phyloP scores from a whole-genome alignment of 1,140 invertebrate genomes.

The Macrotrachela quadricornifera region DNA sequence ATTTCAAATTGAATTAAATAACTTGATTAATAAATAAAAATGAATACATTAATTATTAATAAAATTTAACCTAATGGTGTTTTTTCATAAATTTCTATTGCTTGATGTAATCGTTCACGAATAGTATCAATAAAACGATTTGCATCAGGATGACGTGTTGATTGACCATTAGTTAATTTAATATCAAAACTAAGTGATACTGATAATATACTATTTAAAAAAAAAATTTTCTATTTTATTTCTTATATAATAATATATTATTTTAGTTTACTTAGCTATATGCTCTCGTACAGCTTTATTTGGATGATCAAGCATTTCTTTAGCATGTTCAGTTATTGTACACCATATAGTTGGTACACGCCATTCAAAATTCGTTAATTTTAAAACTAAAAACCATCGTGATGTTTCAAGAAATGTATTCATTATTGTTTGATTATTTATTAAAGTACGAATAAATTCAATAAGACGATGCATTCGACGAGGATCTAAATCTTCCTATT shows the following conservation, averaged over 20 bases:
- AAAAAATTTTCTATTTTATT: not conserved
- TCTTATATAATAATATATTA: not conserved
- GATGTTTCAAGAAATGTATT: too few relatives aligned
- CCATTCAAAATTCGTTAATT: constrained; percentile 41
- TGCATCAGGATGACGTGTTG: constrained; percentile 32
- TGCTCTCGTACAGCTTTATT: constrained; percentile 49
- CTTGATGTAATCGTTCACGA: constrained; percentile 6
- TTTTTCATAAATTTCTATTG: constrained; percentile 11
- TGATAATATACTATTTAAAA: constrained; percentile 34
- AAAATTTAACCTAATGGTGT: constrained; percentile 8
- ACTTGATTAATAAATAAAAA: too few relatives aligned
- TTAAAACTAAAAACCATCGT: too few relatives aligned
- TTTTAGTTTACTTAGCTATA: not conserved
- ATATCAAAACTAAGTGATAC: constrained; percentile 41
- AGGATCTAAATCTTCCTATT: constrained; percentile 44
- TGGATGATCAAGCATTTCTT: constrained; percentile 43
- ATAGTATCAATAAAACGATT: constrained; percentile 40
- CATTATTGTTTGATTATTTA: too few relatives aligned
- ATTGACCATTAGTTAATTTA: constrained; percentile 20
- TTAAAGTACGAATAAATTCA: too few relatives aligned
- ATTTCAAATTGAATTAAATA: constrained; percentile 32
- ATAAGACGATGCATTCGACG: constrained; percentile 16
- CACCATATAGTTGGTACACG: constrained; percentile 41
- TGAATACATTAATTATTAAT: too few relatives aligned
- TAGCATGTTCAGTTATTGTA: constrained; percentile 33